These are phyloP conservation scores for Trichonephila clavipes DNA, from an alignment of 1,140 invertebrate genomes.

Conservation along the genomic window DNA sequence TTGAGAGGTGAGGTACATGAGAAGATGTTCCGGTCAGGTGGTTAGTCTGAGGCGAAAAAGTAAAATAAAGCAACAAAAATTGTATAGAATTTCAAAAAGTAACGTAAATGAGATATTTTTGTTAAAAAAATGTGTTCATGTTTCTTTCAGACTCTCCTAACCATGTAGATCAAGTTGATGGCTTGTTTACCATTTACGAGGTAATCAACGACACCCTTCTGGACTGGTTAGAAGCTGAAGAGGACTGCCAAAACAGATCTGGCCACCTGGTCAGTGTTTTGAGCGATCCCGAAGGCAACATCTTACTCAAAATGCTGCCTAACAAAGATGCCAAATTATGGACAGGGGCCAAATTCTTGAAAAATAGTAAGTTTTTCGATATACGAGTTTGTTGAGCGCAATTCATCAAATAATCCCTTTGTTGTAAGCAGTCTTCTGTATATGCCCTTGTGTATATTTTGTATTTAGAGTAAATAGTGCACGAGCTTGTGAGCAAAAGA, in stretches of 20 bases:
- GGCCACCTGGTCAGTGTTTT: slow-evolving; percentile 54
- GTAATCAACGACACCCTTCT: not conserved
- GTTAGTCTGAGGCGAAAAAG: no score
- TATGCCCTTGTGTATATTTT: no score
- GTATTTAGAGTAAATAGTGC: no score
- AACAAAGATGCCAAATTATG: slow-evolving; percentile 36
- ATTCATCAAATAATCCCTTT: no score
- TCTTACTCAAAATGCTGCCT: slow-evolving; percentile 39
- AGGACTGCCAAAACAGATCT: slow-evolving; percentile 36
- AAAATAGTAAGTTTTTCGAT: not conserved
- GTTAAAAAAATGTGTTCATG: not conserved
- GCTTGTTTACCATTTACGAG: not conserved
- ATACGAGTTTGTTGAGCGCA: no score
- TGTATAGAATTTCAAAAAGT: not conserved
- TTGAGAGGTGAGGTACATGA: no score
- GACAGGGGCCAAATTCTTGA: slow-evolving; percentile 55
- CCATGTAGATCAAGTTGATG: not conserved
- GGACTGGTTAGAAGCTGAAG: slow-evolving; percentile 52
- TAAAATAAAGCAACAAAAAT: no score
- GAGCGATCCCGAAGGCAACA: slow-evolving; percentile 30
- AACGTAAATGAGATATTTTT: not conserved
- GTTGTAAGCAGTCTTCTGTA: no score
- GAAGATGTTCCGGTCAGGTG: no score
- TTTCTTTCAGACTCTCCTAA: slow-evolving; percentile 48
- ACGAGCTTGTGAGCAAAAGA: no score